Percentiles rank a stretch among this genome's conserved stretches.
Conservation (phyloP, 2,797 vertebrate genomes). For the Strix occidentalis region DNA sequence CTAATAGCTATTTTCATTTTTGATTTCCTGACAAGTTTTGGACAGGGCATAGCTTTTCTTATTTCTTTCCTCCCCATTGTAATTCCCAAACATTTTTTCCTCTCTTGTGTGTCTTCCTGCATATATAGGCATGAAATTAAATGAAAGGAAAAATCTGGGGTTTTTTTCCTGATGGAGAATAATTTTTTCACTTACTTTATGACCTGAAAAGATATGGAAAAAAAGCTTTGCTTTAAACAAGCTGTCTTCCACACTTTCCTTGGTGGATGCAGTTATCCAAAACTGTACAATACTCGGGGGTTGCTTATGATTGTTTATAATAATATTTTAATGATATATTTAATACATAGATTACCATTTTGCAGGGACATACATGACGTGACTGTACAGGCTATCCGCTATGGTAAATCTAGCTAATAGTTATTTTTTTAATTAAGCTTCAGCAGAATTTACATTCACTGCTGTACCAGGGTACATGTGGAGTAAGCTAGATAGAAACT, state of each 20-base stretch:
- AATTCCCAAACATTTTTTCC: neutral
- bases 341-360: neutral
- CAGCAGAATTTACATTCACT: neutral
- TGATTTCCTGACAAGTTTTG: neutral
- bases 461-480: neutral
- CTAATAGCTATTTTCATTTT: neutral
- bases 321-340: neutral
- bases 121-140: neutral
- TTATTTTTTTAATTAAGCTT: neutral
- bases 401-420: neutral
- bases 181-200: neutral
- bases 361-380: neutral
- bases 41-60: neutral
- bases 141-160: neutral
- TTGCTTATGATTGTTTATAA: neutral
- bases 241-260: neutral
- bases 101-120: neutral
- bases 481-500: neutral
- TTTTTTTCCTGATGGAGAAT: neutral
- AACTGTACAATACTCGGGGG: neutral
- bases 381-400: neutral
- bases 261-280: neutral
- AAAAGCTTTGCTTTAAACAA: neutral
- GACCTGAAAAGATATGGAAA: neutral
- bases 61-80: neutral